phyloP scores from a whole-genome alignment of 2,797 vertebrate genomes.

The Simalia tracyae region DNA sequence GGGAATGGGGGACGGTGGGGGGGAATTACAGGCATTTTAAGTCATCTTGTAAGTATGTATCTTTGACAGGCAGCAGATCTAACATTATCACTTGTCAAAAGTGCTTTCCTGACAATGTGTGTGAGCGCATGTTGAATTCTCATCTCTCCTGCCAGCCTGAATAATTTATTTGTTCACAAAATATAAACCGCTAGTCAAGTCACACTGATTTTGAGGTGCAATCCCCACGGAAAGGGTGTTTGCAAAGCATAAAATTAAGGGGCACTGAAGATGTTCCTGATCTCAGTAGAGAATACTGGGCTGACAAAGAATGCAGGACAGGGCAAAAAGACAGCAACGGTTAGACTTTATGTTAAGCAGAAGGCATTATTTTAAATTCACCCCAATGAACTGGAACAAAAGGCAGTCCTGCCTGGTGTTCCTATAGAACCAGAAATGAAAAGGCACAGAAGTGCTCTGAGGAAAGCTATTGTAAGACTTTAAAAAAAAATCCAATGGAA shows the following conservation, averaged over 20 bases:
- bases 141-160: slow-evolving; percentile 35
- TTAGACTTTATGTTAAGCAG: slow-evolving; percentile 35
- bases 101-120: not conserved
- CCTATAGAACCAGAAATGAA: slow-evolving; percentile 30
- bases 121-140: not conserved
- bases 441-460: slow-evolving; percentile 52
- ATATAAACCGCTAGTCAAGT: slow-evolving; percentile 49
- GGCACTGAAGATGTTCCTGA: slow-evolving; percentile 30
- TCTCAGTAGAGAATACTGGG: slow-evolving; percentile 40
- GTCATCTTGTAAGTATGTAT: not conserved
- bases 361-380: slow-evolving; percentile 59
- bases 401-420: slow-evolving; percentile 42
- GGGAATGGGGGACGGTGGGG: not conserved
- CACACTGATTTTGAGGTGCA: slow-evolving; percentile 55
- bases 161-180: slow-evolving; percentile 52
- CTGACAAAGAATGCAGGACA: slow-evolving; percentile 39
- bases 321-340: slow-evolving; percentile 37
- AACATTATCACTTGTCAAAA: not conserved
- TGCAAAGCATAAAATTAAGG: slow-evolving; percentile 25
- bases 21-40: not conserved
- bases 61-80: not conserved
- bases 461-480: slow-evolving; percentile 32
- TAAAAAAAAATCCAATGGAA: slow-evolving; percentile 23
- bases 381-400: slow-evolving; percentile 58
- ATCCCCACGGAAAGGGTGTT: slow-evolving; percentile 53